phyloP scores from a whole-genome alignment of 2,797 vertebrate genomes.

The Galago senegalensis region DNA sequence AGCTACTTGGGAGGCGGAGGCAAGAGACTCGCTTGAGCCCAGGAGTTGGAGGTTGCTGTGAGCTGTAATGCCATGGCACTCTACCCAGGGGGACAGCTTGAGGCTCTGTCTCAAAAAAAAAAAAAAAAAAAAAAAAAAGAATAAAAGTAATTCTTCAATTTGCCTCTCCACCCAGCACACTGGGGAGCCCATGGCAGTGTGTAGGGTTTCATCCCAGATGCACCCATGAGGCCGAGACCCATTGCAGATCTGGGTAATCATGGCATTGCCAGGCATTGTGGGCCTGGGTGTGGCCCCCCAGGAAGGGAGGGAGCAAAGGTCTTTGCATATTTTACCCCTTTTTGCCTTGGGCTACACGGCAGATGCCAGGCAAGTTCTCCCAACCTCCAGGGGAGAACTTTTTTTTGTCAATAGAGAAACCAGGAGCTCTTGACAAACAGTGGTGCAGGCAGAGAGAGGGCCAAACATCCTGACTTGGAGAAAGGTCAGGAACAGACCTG shows the following conservation, averaged over 20 bases:
- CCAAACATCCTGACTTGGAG: background rate
- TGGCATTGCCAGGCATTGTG: background rate
- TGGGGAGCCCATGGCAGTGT: fast-evolving
- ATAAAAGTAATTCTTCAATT: background rate
- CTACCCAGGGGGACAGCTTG: no score
- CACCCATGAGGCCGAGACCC: background rate
- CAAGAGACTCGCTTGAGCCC: no score
- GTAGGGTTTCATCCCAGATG: background rate
- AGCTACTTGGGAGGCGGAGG: no score
- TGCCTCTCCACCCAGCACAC: no score
- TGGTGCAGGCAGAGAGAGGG: background rate
- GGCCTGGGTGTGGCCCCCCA: background rate
- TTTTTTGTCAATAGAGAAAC: background rate
- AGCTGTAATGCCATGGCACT: no score
- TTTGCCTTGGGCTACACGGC: background rate
- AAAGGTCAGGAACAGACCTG: background rate
- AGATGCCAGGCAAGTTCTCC: background rate
- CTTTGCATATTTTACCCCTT: background rate
- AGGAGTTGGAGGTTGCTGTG: no score
- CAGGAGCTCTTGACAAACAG: background rate
- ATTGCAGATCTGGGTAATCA: background rate
- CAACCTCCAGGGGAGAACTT: background rate
- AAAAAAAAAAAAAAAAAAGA: background rate
- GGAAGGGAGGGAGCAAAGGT: background rate
- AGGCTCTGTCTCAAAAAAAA: no score